Conservation (phyloP, 53 echinoderm and acorn worm species). For the Holothuria leucospilota region DNA sequence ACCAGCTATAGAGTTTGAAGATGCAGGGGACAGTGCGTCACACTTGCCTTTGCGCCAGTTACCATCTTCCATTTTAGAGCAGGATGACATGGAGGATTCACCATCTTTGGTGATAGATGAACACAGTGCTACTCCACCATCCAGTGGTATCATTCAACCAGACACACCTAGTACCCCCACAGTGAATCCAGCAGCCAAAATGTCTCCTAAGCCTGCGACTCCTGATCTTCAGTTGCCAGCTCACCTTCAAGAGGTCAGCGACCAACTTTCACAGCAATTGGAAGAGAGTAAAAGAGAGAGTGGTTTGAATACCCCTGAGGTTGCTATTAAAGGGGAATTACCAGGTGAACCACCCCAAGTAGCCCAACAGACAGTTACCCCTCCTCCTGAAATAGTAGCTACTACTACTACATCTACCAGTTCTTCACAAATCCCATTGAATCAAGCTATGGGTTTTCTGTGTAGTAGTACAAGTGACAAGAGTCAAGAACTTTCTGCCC, state of each 20-base stretch:
- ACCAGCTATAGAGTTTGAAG: slow-evolving; percentile 39
- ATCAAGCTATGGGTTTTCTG: slow-evolving; percentile 45
- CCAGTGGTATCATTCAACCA: neutral
- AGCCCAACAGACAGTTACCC: slow-evolving; percentile 7
- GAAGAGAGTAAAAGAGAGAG: slow-evolving; percentile 84
- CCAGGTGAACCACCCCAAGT: slow-evolving; percentile 18
- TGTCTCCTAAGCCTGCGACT: slow-evolving; percentile 23
- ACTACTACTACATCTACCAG: slow-evolving; percentile 25
- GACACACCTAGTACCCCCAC: neutral
- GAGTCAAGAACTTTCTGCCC: slow-evolving; percentile 49
- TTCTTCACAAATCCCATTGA: slow-evolving; percentile 15
- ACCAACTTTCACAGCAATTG: slow-evolving; percentile 91
- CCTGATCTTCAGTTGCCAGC: slow-evolving; percentile 75
- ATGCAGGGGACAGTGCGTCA: slow-evolving; percentile 26
- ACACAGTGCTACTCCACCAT: slow-evolving; percentile 55
- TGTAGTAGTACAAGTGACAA: slow-evolving; percentile 14
- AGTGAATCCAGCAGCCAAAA: slow-evolving; percentile 5
- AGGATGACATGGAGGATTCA: slow-evolving; percentile 67
- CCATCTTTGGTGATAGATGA: slow-evolving; percentile 73
- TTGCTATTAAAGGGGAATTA: slow-evolving; percentile 18
- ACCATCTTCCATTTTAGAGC: slow-evolving; percentile 58
- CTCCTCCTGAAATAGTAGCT: slow-evolving; percentile 1
- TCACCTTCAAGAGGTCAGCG: slow-evolving; percentile 87
- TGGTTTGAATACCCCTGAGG: slow-evolving; percentile 35
- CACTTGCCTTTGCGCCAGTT: slow-evolving; percentile 36